A percentile compares a stretch with the other conserved stretches of the same genome.
Conservation (phyloP, 30 jellyfish, hydroid and myxozoan species). For the Sanderia malayensis region DNA sequence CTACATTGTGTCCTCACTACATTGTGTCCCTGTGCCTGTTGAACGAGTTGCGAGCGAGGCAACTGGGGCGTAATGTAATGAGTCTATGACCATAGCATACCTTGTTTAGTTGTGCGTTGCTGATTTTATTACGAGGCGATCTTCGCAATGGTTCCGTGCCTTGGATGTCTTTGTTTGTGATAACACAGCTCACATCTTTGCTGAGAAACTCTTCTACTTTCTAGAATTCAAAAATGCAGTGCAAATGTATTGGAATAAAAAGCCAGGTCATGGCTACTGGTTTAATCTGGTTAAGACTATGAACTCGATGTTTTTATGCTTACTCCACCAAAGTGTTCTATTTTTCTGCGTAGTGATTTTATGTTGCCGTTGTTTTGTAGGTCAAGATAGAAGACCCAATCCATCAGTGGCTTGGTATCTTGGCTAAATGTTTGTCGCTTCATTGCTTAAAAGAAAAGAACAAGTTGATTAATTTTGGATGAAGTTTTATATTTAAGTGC, state of each 20-base stretch:
- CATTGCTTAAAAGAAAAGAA: too few species aligned
- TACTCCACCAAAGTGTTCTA: constrained; percentile 42
- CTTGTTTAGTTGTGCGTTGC: neutral
- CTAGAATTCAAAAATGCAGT: too few species aligned
- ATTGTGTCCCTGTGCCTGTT: too few species aligned
- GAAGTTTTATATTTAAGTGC: too few species aligned
- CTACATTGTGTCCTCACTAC: too few species aligned
- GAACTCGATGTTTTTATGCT: too few species aligned
- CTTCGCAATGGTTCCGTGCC: neutral
- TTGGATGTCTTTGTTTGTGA: constrained; percentile 3
- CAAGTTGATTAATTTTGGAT: too few species aligned
- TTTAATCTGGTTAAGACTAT: too few species aligned
- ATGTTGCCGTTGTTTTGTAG: constrained; percentile 15
- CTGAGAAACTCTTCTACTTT: constrained; percentile 49
- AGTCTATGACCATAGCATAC: neutral
- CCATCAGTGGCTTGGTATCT: neutral
- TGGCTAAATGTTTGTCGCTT: neutral
- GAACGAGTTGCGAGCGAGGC: too few species aligned
- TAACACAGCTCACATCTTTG: constrained; percentile 52
- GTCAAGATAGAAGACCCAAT: constrained; percentile 32
- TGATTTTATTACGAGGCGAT: constrained; percentile 14
- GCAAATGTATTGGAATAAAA: too few species aligned
- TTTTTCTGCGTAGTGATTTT: constrained; percentile 10
- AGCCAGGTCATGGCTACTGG: too few species aligned
- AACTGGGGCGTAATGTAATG: too few species aligned